Percentiles rank a stretch among this genome's conserved stretches.
Conservation (phyloP, 2,888 invertebrate species). For the Agrochola circellaris region DNA sequence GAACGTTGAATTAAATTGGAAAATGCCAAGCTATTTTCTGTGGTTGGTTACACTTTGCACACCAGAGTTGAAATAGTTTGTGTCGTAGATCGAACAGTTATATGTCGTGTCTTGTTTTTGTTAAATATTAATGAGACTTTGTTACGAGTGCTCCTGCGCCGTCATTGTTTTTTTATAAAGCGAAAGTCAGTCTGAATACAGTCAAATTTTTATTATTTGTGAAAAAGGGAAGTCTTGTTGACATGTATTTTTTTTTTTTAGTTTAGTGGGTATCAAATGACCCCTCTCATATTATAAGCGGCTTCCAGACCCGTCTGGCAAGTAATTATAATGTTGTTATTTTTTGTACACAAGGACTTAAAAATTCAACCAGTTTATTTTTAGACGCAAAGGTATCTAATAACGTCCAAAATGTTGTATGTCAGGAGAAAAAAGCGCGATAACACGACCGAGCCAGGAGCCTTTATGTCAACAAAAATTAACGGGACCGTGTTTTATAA, state of each 20-base stretch:
- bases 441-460: constrained; percentile 48
- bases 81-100: too few species aligned
- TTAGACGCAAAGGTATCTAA: constrained; percentile 44
- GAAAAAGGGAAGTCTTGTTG: too few species aligned
- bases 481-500: constrained; percentile 59
- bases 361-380: constrained; percentile 47
- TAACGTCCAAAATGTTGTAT: constrained; percentile 48
- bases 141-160: background rate
- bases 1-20: constrained; percentile 33
- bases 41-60: background rate
- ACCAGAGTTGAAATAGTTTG: background rate
- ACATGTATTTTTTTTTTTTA: background rate
- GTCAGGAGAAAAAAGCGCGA: constrained; percentile 47
- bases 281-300: constrained; percentile 19
- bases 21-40: constrained; percentile 25
- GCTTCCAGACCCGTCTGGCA: constrained; percentile 30
- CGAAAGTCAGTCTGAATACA: background rate
- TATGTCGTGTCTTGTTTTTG: background rate
- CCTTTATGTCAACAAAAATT: constrained; percentile 65
- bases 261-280: background rate
- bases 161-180: constrained; percentile 1
- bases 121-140: background rate
- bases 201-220: too few species aligned
- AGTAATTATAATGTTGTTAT: constrained; percentile 25
- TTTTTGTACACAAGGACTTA: constrained; percentile 14